Conservation (phyloP, 1,140 invertebrate genomes). For the Aethina tumida region DNA sequence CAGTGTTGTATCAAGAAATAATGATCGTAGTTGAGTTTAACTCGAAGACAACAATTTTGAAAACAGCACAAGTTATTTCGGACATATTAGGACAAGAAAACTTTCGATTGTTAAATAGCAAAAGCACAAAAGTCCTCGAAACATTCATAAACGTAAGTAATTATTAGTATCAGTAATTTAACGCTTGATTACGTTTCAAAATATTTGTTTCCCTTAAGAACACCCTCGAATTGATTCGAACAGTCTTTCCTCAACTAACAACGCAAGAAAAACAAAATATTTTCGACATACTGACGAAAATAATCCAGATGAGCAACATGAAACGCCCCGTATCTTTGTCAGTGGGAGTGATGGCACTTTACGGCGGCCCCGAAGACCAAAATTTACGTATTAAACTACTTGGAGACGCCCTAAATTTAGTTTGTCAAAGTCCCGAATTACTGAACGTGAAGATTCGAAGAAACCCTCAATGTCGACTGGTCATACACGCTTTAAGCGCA, state of each 20-base stretch:
- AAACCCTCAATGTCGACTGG: conserved; percentile 20
- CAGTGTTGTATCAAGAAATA: conserved; percentile 9
- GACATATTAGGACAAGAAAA: conserved; percentile 4
- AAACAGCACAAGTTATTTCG: background rate
- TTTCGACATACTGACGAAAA: conserved; percentile 12
- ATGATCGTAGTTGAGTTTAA: conserved; percentile 6
- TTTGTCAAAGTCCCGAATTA: conserved; percentile 6
- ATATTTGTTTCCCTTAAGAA: conserved; percentile 11
- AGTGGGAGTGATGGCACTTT: conserved; percentile 9
- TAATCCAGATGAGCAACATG: conserved; percentile 22
- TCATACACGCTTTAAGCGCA: conserved; percentile 21
- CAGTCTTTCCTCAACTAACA: conserved; percentile 1
- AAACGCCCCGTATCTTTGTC: conserved; percentile 16
- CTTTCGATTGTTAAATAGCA: conserved; percentile 1
- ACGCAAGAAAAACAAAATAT: conserved; percentile 7
- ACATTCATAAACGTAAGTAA: conserved; percentile 21
- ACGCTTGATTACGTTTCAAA: background rate
- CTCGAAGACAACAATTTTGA: conserved; percentile 8
- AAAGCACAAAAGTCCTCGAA: conserved; percentile 15
- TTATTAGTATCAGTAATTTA: background rate
- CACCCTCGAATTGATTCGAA: conserved; percentile 13
- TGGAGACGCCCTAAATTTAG: conserved; percentile 9
- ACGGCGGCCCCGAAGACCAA: conserved; percentile 5
- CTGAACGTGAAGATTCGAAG: conserved; percentile 19
- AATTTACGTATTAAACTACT: conserved; percentile 16